Base-by-base conservation (phyloP, 2,113 vertebrate genomes). In the Casuarius casuarius region DNA sequence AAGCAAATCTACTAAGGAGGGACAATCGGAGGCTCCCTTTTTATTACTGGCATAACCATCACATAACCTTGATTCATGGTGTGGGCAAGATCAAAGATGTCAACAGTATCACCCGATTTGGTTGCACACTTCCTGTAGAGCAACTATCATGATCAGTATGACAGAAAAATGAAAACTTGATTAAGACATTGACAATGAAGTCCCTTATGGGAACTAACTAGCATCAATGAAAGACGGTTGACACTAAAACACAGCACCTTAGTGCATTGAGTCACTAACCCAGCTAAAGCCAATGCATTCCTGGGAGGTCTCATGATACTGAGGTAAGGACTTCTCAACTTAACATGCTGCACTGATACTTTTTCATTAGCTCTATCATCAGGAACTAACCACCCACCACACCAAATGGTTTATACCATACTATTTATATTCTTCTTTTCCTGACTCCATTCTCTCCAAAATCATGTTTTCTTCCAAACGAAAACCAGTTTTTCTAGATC, bases 1-100 rank as follows among this genome's bases (percentile, higher is more conserved):
- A 93, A 94, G 84, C 35, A 94, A 93, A 61, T 89, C 90, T 92
- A 42, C 56, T 73, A 84, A 94, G 49, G 72, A 94, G 70, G 89
- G 58, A 87, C 23, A 48, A 65, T 51, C 68, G 61, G 71, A 70
- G 46, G 74, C 93, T 87, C 72, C 92, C 62, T 77, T 94, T 71
- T 89, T 75, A 96, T 95, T 67, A 44, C 81, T 84, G 89, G 48
- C 78, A 94, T 75, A 94, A 97, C 77, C 95, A 96, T 89, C 95
- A n/a, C 7, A 89, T 95, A 96, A 96, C 90, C 95, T 95, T 97
- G 97, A 96, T 94, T 95, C 92, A 97, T 20, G 6, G 68, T 59
- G 90, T 87, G 82, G 75, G 77, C 54, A 92, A 89, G 94, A 96
- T 93, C 83, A 94, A 84, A 82, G 73, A 91, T 95, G 92, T 86